Conservation (phyloP, 53 echinoderm and acorn worm species). For the Arbacia lixula region DNA sequence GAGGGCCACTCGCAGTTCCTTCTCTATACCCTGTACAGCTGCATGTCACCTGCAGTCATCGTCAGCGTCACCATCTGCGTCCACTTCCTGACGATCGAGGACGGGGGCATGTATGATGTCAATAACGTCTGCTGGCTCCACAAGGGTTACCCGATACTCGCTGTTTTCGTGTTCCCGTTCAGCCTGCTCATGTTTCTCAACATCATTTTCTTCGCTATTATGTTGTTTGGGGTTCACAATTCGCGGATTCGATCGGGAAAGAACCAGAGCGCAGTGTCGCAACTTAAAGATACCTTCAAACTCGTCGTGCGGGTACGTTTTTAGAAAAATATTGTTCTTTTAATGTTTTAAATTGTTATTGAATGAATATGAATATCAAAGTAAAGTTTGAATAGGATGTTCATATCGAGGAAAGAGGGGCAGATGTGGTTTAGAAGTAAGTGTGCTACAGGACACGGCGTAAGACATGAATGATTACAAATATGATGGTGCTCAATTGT, state of each 20-base stretch:
- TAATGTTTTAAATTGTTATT: too few species aligned
- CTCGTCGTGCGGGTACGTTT: too few species aligned
- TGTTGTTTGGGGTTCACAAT: not conserved
- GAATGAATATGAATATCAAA: too few species aligned
- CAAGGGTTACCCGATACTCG: slow-evolving; percentile 22
- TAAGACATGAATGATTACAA: too few species aligned
- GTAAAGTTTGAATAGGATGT: too few species aligned
- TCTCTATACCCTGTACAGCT: slow-evolving; percentile 65
- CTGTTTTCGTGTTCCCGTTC: slow-evolving; percentile 52
- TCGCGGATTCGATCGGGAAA: slow-evolving; percentile 31
- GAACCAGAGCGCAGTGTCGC: slow-evolving; percentile 39
- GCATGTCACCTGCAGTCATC: slow-evolving; percentile 60
- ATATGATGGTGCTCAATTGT: too few species aligned
- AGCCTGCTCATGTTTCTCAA: slow-evolving; percentile 51
- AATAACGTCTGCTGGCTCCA: slow-evolving; percentile 51
- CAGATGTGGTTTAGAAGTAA: too few species aligned
- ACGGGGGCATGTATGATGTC: slow-evolving; percentile 30
- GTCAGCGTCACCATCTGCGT: slow-evolving; percentile 41
- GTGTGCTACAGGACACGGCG: too few species aligned
- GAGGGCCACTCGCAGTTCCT: slow-evolving; percentile 42
- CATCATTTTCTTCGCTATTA: slow-evolving; percentile 41
- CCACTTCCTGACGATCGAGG: slow-evolving; percentile 41
- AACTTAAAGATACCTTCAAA: slow-evolving; percentile 16
- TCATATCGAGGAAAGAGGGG: too few species aligned
- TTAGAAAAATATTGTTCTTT: too few species aligned